Evolutionary conservation across 2,888 invertebrate species (phyloP).

Genomic region (Scrobipalpa costella): DNA sequence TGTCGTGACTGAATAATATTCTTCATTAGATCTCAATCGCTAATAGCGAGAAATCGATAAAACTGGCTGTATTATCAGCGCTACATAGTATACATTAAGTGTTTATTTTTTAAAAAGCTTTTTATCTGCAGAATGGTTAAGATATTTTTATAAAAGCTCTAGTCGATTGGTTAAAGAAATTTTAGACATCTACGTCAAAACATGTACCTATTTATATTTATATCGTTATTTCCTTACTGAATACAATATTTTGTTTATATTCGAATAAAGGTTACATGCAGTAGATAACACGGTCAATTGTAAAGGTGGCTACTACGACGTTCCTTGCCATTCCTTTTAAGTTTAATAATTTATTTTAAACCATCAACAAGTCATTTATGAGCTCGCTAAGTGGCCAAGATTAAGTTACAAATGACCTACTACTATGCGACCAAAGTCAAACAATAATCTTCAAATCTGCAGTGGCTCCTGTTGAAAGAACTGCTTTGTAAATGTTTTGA

Average conservation of each 20-base stretch:
- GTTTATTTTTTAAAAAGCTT: conserved; percentile 47
- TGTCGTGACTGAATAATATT: conserved; percentile 17
- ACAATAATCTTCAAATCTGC: conserved; percentile 23
- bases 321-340: not conserved
- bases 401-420: not conserved
- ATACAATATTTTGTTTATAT: not conserved
- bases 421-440: conserved; percentile 28
- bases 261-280: not conserved
- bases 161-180: conserved; percentile 32
- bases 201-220: not conserved
- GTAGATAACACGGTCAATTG: conserved; percentile 46
- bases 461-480: conserved; percentile 14
- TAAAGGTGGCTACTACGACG: conserved; percentile 42
- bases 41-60: conserved; percentile 19
- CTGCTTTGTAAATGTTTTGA: conserved; percentile 28
- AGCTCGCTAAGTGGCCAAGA: conserved; percentile 4
- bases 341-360: conserved; percentile 1
- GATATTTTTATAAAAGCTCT: conserved; percentile 38
- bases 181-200: conserved; percentile 3
- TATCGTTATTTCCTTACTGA: not conserved
- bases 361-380: not conserved
- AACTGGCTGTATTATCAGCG: conserved; percentile 19
- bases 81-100: conserved; percentile 27
- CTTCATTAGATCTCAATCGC: conserved; percentile 18
- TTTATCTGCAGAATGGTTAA: conserved; percentile 35